Conservation (phyloP, 2,113 vertebrate genomes). For the Tonatia bakeri region DNA sequence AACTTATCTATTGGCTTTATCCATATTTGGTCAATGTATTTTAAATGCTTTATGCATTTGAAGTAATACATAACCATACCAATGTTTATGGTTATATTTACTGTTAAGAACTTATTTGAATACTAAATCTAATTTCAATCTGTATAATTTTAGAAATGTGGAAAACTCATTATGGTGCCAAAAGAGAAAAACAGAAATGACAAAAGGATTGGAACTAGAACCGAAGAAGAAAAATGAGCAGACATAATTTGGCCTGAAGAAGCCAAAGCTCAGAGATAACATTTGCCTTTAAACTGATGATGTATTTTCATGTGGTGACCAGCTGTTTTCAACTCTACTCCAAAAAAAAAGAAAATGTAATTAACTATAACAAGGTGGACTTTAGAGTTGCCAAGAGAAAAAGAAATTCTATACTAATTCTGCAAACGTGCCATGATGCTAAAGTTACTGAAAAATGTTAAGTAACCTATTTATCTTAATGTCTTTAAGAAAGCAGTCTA, state of each 20-base stretch:
- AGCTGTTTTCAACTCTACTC: constrained; percentile 52
- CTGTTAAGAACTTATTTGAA: neutral
- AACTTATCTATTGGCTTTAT: neutral
- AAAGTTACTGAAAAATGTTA: neutral
- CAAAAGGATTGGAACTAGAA: constrained; percentile 32
- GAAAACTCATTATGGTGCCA: constrained; percentile 17
- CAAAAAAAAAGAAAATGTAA: constrained; percentile 18
- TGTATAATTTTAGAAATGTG: constrained; percentile 23
- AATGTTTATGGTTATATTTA: neutral
- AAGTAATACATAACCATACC: neutral
- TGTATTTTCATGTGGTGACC: constrained; percentile 36
- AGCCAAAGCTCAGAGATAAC: constrained; percentile 43
- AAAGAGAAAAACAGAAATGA: constrained; percentile 39
- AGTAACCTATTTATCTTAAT: neutral
- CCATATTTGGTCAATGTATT: neutral
- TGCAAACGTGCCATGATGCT: neutral
- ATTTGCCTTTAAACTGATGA: constrained; percentile 53
- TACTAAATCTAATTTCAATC: constrained; percentile 12
- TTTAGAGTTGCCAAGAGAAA: neutral
- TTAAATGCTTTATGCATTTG: neutral
- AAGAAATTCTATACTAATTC: neutral
- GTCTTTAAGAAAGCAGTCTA: neutral
- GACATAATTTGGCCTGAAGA: constrained; percentile 30
- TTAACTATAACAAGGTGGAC: constrained; percentile 30
- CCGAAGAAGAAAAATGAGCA: constrained; percentile 35